Evolutionary conservation across 2,113 vertebrate genomes (phyloP).

Genomic region (Trematomus loennbergii): DNA sequence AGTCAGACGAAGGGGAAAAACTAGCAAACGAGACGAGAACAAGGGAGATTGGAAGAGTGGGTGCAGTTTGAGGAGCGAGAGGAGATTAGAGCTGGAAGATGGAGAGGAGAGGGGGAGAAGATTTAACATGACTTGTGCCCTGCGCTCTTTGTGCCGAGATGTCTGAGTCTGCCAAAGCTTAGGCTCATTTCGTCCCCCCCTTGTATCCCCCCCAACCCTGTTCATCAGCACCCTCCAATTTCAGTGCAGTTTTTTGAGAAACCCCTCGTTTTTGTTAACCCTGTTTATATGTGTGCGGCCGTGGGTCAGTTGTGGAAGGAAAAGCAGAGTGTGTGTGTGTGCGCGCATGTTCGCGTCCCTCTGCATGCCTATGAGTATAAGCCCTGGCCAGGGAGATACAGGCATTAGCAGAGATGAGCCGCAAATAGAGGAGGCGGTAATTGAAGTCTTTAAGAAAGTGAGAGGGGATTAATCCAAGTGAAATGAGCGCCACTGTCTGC

Average conservation of each 20-base stretch:
- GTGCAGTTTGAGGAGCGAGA: slow-evolving; percentile 56
- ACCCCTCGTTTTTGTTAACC: slow-evolving; percentile 30
- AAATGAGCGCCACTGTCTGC: slow-evolving; percentile 78
- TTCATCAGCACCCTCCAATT: slow-evolving; percentile 52
- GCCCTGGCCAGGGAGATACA: slow-evolving; percentile 79
- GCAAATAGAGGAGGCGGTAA: slow-evolving; percentile 82
- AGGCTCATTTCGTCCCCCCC: slow-evolving; percentile 57
- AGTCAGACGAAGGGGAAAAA: slow-evolving; percentile 61
- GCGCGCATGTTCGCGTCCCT: slow-evolving; percentile 18
- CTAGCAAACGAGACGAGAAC: slow-evolving; percentile 38
- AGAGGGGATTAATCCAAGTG: slow-evolving; percentile 80
- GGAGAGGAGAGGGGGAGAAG: slow-evolving; percentile 61
- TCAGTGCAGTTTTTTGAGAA: slow-evolving; percentile 42
- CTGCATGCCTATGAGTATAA: slow-evolving; percentile 60
- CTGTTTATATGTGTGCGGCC: slow-evolving; percentile 16
- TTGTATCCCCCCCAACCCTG: slow-evolving; percentile 26
- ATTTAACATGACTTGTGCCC: slow-evolving; percentile 75
- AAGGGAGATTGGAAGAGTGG: slow-evolving; percentile 44
- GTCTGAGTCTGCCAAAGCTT: slow-evolving; percentile 74
- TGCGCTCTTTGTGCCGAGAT: slow-evolving; percentile 65
- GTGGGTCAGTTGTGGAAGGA: slow-evolving; percentile 34
- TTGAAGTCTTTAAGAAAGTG: slow-evolving; percentile 85
- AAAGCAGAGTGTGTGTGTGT: slow-evolving; percentile 26
- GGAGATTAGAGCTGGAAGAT: slow-evolving; percentile 71
- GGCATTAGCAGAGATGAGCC: slow-evolving; percentile 82